Evolutionary conservation across 2,113 vertebrate genomes (phyloP).

Genomic region (Mormyrus lacerda): DNA sequence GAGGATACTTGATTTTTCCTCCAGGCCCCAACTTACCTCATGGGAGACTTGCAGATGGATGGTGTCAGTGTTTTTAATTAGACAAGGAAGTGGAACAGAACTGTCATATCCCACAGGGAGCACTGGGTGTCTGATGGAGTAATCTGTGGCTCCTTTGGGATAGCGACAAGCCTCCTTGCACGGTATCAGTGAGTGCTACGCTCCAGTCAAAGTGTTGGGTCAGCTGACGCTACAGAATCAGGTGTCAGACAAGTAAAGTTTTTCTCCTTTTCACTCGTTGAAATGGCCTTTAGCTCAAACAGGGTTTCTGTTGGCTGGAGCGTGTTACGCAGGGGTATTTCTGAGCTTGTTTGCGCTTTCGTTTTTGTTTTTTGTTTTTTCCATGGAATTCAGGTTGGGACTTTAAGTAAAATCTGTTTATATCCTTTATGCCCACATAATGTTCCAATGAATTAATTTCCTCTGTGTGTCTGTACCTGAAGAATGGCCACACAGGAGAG

Average conservation of each 20-base stretch:
- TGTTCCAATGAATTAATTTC: neutral
- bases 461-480: neutral
- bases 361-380: slow-evolving; percentile 7
- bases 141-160: neutral
- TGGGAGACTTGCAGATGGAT: neutral
- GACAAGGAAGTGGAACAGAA: neutral
- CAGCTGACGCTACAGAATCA: slow-evolving; percentile 24
- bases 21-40: neutral
- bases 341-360: slow-evolving; percentile 6
- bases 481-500: neutral
- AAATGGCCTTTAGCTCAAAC: slow-evolving; percentile 47
- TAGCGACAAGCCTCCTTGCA: neutral
- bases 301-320: neutral
- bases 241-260: slow-evolving; percentile 52
- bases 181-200: neutral
- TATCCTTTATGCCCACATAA: neutral
- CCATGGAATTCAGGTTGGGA: neutral
- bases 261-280: slow-evolving; percentile 1
- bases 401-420: neutral
- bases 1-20: neutral
- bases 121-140: neutral
- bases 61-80: slow-evolving; percentile 6
- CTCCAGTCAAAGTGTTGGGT: neutral
- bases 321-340: neutral
- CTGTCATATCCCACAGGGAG: neutral